Conservation (phyloP, 1,140 invertebrate species). For the Araneus ventricosus region DNA sequence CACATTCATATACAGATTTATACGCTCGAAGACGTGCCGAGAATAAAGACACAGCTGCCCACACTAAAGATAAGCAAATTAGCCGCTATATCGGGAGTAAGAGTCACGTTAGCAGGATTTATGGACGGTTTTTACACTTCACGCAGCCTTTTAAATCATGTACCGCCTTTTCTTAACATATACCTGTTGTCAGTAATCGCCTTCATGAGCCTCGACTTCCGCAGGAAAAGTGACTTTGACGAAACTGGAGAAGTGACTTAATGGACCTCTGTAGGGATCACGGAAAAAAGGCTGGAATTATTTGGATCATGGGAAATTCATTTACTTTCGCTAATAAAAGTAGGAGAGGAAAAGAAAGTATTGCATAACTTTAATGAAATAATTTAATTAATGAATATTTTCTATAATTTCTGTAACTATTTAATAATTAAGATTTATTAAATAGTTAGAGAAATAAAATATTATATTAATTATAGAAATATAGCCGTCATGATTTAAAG, state of each 20-base stretch:
- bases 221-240: constrained; percentile 21
- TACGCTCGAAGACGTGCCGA: constrained; percentile 10
- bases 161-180: constrained; percentile 37
- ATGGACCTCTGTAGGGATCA: background rate
- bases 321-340: no score
- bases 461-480: no score
- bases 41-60: background rate
- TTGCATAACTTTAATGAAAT: no score
- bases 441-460: no score
- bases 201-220: constrained; percentile 11
- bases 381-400: no score
- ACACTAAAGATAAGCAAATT: constrained; percentile 44
- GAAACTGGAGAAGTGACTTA: constrained; percentile 9
- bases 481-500: no score
- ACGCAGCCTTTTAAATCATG: constrained; percentile 50
- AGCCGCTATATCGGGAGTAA: constrained; percentile 1
- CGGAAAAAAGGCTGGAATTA: background rate
- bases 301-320: background rate
- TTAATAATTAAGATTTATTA: no score
- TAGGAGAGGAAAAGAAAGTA: no score
- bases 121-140: constrained; percentile 52
- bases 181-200: constrained; percentile 49
- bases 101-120: constrained; percentile 52
- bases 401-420: no score
- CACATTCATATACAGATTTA: constrained; percentile 32